Percentiles rank a stretch among this genome's conserved stretches.
These are phyloP conservation scores for Drosophila peninsularis DNA, from an alignment of 2,888 invertebrate species.

Conservation along the genomic window DNA sequence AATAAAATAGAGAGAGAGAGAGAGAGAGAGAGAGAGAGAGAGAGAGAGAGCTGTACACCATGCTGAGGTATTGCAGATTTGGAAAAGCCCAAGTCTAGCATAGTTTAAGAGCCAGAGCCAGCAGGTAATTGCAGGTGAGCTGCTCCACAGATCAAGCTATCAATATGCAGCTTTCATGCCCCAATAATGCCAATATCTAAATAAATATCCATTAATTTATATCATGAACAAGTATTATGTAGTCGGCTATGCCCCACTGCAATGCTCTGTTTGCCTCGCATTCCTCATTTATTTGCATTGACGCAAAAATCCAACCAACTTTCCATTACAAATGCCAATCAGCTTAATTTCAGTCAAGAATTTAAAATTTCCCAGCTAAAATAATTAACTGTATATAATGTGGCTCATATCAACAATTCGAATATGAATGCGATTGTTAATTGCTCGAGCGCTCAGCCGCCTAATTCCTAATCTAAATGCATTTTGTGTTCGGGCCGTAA, in stretches of 20 bases:
- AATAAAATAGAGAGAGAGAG: too few species aligned
- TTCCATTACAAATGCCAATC: not conserved
- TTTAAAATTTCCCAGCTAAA: not conserved
- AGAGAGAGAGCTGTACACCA: too few species aligned
- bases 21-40: too few species aligned
- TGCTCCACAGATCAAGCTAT: not conserved
- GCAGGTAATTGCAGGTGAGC: too few species aligned
- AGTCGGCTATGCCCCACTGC: not conserved
- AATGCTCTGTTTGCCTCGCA: not conserved
- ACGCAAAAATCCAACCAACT: not conserved
- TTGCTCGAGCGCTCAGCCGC: not conserved
- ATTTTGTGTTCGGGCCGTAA: not conserved
- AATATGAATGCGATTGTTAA: conserved; percentile 1
- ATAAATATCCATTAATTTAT: not conserved
- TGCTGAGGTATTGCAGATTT: too few species aligned
- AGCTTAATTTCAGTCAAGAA: not conserved
- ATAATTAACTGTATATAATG: not conserved
- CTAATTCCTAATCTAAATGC: not conserved
- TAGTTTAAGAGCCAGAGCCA: too few species aligned
- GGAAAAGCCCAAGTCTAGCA: too few species aligned
- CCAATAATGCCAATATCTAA: too few species aligned
- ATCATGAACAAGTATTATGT: not conserved
- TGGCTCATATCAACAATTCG: not conserved
- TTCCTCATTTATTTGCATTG: not conserved
- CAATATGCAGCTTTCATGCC: too few species aligned